Base-by-base conservation (phyloP, 2,888 invertebrate genomes). In the Sinhomidia bicolor region DNA sequence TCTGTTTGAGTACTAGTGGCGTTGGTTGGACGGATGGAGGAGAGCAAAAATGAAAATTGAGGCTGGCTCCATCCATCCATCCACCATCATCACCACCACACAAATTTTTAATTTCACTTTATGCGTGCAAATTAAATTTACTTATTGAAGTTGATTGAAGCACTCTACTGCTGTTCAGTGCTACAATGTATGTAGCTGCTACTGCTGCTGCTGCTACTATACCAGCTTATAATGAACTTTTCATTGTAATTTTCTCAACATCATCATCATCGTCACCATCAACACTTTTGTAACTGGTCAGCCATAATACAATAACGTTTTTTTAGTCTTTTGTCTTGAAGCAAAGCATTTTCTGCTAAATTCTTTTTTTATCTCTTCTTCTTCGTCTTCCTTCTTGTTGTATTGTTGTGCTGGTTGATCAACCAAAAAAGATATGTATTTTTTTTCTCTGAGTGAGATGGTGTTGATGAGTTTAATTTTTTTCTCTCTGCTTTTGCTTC, bases 101-200 rank as follows among this genome's bases (percentile, higher is more conserved):
- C 71, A 87, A 87, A 51, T 84, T 89, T 89, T 89, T 89, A 89
- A 89, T 89, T 85, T 89, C 89, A 85, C 89, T 89, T 89, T 89
- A 89, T 80, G 89, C 85, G 89, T 89, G 89, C 89, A 89, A 89
- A 89, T 89, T 89, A 89, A 89, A 89, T 89, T 89, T 81, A 84
- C 85, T 89, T 89, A 89, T 89, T 89, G 62, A 85, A 89, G 80
- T 85, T 89, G 89, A 89, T 89, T 89, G 89, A 89, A 44, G 54
- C 54, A 29, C 85, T 57, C 20, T 17, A 47, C n/a, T 32, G 29
- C 51, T 23, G 4, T 76, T 17, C 5, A 3, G n/a, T n/a, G n/a
- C n/a, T n/a, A n/a, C n/a, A n/a, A n/a, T n/a, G n/a, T n/a, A n/a
- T n/a, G n/a, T n/a, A n/a, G n/a, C n/a, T n/a, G n/a, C n/a, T n/a